A percentile compares a stretch with the other conserved stretches of the same genome.
Conservation (phyloP, 2,113 vertebrate genomes). For the Ia io region DNA sequence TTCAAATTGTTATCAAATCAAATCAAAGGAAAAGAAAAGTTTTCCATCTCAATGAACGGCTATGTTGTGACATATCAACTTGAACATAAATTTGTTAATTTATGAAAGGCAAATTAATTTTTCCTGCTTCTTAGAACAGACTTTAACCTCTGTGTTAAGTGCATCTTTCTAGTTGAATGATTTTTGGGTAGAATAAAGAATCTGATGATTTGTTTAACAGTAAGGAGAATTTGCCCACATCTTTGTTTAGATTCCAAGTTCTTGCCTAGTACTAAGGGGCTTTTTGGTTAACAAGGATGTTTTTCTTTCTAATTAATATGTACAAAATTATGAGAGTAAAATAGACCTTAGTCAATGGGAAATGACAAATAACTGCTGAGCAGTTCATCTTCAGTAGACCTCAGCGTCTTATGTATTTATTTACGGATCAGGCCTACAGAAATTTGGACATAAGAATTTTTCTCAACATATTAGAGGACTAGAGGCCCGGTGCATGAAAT, state of each 20-base stretch:
- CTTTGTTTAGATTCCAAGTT: background rate
- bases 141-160: background rate
- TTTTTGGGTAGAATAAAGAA: background rate
- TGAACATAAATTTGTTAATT: background rate
- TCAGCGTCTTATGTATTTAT: background rate
- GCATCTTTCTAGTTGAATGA: background rate
- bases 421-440: background rate
- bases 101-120: background rate
- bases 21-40: background rate
- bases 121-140: background rate
- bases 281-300: background rate
- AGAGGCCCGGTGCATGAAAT: too few relatives aligned
- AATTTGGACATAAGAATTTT: background rate
- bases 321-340: constrained; percentile 2
- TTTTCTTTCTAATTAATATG: background rate
- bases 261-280: background rate
- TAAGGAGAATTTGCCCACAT: background rate
- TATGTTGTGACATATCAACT: background rate
- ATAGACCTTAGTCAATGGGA: background rate
- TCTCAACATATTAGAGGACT: background rate
- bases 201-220: background rate
- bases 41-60: background rate
- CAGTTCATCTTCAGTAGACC: background rate
- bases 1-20: background rate
- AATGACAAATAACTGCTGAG: background rate